phyloP scores from a whole-genome alignment of 30 jellyfish, hydroid and myxozoan genomes.

The Chironex yamaguchii region DNA sequence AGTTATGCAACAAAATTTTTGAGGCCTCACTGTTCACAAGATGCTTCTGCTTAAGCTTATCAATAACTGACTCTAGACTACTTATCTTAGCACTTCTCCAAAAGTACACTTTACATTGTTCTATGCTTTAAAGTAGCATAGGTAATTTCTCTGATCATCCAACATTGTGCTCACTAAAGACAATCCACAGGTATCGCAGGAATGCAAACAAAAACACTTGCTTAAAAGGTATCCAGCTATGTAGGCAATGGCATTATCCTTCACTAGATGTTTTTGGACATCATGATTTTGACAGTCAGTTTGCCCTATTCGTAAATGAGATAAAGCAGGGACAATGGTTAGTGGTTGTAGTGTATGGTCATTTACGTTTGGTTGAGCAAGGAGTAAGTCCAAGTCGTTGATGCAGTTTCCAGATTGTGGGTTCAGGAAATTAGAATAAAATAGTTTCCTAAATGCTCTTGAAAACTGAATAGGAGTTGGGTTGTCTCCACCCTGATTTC shows the following conservation, averaged over 20 bases:
- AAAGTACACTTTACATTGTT: slow-evolving; percentile 9
- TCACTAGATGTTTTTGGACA: neutral
- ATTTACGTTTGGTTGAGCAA: no score
- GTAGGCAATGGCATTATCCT: slow-evolving; percentile 45
- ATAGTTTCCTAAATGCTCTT: slow-evolving; percentile 47
- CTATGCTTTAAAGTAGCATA: slow-evolving; percentile 45
- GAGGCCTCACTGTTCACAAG: neutral
- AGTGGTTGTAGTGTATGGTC: no score
- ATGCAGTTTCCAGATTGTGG: no score
- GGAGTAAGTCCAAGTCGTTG: no score
- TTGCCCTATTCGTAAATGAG: neutral
- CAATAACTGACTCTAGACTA: neutral
- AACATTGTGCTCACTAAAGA: no score
- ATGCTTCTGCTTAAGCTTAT: neutral
- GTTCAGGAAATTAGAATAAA: neutral
- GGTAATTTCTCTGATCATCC: no score
- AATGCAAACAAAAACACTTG: slow-evolving; percentile 3
- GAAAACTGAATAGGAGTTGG: slow-evolving; percentile 32
- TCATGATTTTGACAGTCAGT: neutral
- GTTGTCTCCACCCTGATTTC: slow-evolving; percentile 58
- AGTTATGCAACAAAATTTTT: no score
- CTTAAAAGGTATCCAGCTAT: slow-evolving; percentile 18
- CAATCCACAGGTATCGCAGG: neutral
- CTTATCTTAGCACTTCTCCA: slow-evolving; percentile 5
- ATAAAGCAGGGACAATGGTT: no score